Conservation (phyloP, 2,888 invertebrate species). For the Matsumyia berberina region DNA sequence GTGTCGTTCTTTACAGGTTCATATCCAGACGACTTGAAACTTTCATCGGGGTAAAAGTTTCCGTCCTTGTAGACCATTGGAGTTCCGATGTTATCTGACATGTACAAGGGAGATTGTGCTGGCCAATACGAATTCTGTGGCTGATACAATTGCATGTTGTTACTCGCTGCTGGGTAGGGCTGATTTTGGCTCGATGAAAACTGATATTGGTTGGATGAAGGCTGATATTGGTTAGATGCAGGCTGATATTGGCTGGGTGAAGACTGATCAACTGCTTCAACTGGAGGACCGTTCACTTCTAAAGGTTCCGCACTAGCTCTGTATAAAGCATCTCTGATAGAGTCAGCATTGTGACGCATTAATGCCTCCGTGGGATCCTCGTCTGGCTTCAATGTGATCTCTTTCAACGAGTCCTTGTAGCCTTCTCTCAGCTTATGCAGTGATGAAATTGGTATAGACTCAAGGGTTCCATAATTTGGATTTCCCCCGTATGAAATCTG, state of each 20-base stretch:
- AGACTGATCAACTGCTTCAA: slow-evolving; percentile 3
- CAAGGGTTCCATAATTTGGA: slow-evolving; percentile 79
- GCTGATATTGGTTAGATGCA: too few species aligned
- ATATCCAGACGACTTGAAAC: not conserved
- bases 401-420: slow-evolving; percentile 81
- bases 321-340: slow-evolving; percentile 81
- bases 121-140: not conserved
- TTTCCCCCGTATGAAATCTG: slow-evolving; percentile 65
- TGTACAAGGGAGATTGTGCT: slow-evolving; percentile 1
- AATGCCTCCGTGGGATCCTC: slow-evolving; percentile 82
- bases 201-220: not conserved
- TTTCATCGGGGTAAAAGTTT: slow-evolving; percentile 24
- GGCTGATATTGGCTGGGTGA: not conserved
- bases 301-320: slow-evolving; percentile 80
- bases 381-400: slow-evolving; percentile 82
- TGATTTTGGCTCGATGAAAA: not conserved
- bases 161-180: not conserved
- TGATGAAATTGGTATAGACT: slow-evolving; percentile 81
- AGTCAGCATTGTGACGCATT: slow-evolving; percentile 82
- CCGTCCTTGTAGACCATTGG: slow-evolving; percentile 44
- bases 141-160: not conserved
- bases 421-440: slow-evolving; percentile 80
- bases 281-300: slow-evolving; percentile 77
- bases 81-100: slow-evolving; percentile 24
- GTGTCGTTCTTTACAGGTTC: slow-evolving; percentile 6